Evolutionary conservation across 2,888 invertebrate genomes (phyloP), one percentile per base, ranked within the genome.

Genomic region (Eueremaeus valkanovi): DNA sequence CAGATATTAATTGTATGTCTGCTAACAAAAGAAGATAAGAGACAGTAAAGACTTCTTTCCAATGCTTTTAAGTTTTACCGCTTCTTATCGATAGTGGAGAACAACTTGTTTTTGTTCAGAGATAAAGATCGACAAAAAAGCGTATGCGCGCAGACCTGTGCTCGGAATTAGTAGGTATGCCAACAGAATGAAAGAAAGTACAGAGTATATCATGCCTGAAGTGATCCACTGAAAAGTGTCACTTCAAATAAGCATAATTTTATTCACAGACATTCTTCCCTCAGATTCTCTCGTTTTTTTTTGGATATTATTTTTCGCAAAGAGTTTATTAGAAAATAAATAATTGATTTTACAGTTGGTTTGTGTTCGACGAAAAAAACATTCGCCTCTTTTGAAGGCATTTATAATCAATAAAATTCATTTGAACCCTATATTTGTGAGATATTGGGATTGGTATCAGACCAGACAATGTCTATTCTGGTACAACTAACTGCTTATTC

Each of bases 51-150:
- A 24, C 29, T 8, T 58, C 3, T 8, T 58, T 24, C 24, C 3
- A 3, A 24, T 2, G 9, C n/a, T n/a, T 63, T 63, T 63, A 13
- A 27, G 16, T 29, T 63, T 63, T 63, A 63, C 63, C 63, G 63
- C 63, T 33, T 29, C 33, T 63, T 63, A 63, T 63, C 63, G 11
- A 18, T 24, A 24, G 6, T 55, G 13, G 18, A 63, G 33, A 27
- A 63, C 63, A 63, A 33, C 27, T 63, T 33, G 31, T 33, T 63
- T 63, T 29, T 63, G 63, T 63, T 31, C 27, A 63, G 33, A 55
- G 63, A 63, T 63, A 63, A 63, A 31, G 33, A 63, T 63, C 63
- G 63, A 29, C 63, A 63, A 63, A 63, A 63, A 58, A 58, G 21
- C 24, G 13, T 24, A 33, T 63, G 21, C 27, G 8, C 5, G 5